Evolutionary conservation across 2,113 vertebrate species (phyloP), one percentile per base, ranked within the genome.

Genomic region (Pleuronectes platessa): DNA sequence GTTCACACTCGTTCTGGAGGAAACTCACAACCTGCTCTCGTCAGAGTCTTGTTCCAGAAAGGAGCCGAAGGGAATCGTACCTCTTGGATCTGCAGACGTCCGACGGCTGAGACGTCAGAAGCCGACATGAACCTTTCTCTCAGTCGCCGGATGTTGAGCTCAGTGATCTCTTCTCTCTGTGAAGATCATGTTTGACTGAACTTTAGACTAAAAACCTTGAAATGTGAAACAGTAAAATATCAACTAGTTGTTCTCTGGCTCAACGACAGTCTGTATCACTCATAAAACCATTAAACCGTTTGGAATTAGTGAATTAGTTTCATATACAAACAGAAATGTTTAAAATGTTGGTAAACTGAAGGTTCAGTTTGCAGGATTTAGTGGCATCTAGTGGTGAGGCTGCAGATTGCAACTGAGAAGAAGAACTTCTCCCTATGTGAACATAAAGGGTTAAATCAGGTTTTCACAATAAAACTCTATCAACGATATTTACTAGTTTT

Each of bases 41-140:
- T 35, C 35, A 35, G 35, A 35, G 35, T 14, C 3, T 10, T 24
- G 20, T 51, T 53, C 18, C 49, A 8, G 17, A 8, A 1, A 8
- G 9, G 7, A 20, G 20, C 51, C n/a, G 51, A n/a, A 8, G 18
- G 17, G 7, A 20, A 2, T n/a, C 53, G 3, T 55, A 98, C 97
- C 96, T 99, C 93, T 64, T 97, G 92, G 67, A 98, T 97, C 69
- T 91, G 91, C 55, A 97, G 77, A 0, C 40, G 93, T 56, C 94
- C 92, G 0, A 94, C 94, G 27, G 92, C 17, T 1, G 91, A 86
- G 15, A 82, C 4, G 5, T 91, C 49, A 0, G 88, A 90, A 11
- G 83, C 11, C 12, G 94, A 90, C 88, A 81, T 69, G 23, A 96
- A 85, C 15, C 84, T 91, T 15, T 95, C 83, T 71, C 94, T 97